phyloP scores from a whole-genome alignment of 2,797 vertebrate species.

The Brachymystax lenok region DNA sequence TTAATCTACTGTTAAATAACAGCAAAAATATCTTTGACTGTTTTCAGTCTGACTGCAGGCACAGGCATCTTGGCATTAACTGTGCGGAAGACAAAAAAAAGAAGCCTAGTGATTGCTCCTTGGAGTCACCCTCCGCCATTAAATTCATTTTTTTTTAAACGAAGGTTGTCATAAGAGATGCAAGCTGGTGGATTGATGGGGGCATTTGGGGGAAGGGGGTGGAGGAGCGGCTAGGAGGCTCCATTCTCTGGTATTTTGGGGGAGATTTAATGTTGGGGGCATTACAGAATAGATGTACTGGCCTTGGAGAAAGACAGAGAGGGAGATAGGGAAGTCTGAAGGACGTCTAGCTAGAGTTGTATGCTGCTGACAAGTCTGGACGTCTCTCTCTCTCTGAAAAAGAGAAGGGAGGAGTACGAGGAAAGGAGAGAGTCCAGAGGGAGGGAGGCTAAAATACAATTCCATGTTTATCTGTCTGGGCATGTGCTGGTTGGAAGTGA shows the following conservation, averaged over 20 bases:
- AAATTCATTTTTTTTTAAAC: slow-evolving; percentile 7
- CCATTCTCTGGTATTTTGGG: slow-evolving; percentile 47
- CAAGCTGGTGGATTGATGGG: slow-evolving; percentile 44
- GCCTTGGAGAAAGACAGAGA: slow-evolving; percentile 29
- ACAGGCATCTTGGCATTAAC: no score
- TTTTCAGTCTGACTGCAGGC: no score
- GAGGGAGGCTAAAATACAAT: not conserved
- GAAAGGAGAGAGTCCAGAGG: not conserved
- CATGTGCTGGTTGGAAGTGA: not conserved
- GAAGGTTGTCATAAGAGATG: slow-evolving; percentile 29
- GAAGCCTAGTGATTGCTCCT: not conserved
- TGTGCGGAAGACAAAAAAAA: no score
- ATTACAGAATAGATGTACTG: slow-evolving; percentile 61
- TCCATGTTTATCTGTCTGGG: slow-evolving; percentile 3
- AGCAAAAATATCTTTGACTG: no score
- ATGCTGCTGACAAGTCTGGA: slow-evolving; percentile 44
- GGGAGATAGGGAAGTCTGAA: slow-evolving; percentile 46
- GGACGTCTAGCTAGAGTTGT: slow-evolving; percentile 57
- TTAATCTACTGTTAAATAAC: no score
- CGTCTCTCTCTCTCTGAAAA: slow-evolving; percentile 29
- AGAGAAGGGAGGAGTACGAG: slow-evolving; percentile 6
- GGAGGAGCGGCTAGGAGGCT: slow-evolving; percentile 19
- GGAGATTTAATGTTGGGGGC: slow-evolving; percentile 50
- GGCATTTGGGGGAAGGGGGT: slow-evolving; percentile 7
- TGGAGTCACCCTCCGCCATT: slow-evolving; percentile 33